Percentiles rank a stretch among this genome's conserved stretches.
phyloP scores from a whole-genome alignment of 2,113 vertebrate species.

The Patagioenas fasciata region DNA sequence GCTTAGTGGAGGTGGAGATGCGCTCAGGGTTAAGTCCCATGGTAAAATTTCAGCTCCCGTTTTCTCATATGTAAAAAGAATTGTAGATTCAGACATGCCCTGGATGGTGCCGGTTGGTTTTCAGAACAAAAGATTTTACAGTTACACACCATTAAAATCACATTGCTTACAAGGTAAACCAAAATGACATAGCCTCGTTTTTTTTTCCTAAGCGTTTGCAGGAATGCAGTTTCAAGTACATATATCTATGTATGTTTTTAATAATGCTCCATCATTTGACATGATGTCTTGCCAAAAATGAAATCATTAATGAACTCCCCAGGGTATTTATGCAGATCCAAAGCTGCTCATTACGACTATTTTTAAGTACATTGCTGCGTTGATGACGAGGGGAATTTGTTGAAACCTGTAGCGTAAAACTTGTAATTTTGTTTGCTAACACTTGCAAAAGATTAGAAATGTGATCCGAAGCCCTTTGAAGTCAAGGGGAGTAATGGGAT shows the following conservation, averaged over 20 bases:
- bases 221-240: background rate
- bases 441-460: constrained; percentile 40
- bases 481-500: constrained; percentile 12
- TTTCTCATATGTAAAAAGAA: background rate
- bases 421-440: constrained; percentile 66
- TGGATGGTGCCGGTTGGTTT: background rate
- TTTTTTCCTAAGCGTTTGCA: background rate
- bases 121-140: background rate
- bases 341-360: constrained; percentile 42
- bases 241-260: background rate
- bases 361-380: constrained; percentile 14
- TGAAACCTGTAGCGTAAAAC: constrained; percentile 52
- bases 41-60: background rate
- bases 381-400: constrained; percentile 9
- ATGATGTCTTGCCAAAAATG: constrained; percentile 45
- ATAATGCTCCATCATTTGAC: background rate
- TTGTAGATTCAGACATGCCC: background rate
- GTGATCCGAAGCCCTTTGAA: constrained; percentile 39
- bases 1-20: background rate
- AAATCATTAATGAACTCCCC: constrained; percentile 44
- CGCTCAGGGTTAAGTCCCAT: background rate
- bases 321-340: constrained; percentile 37
- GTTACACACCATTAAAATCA: rapidly evolving
- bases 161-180: background rate
- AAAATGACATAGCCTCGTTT: background rate